These are phyloP conservation scores for Aphaenogaster floridana DNA, from an alignment of 1,140 invertebrate genomes.

Conservation along the genomic window DNA sequence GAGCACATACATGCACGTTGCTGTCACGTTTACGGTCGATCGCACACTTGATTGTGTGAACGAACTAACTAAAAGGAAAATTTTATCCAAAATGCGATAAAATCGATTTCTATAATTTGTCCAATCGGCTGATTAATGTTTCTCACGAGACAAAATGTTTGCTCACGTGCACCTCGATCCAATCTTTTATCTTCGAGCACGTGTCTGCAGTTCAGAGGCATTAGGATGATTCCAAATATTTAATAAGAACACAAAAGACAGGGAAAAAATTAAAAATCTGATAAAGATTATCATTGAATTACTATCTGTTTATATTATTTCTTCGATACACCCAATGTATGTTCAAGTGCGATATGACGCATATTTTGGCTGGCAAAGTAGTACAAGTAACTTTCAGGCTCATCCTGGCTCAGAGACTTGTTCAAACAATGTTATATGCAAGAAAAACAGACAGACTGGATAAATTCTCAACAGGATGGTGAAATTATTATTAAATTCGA, in stretches of 20 bases:
- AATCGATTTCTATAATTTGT: background rate
- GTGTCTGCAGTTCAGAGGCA: background rate
- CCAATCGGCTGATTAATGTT: background rate
- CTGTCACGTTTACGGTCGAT: background rate
- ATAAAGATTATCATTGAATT: constrained; percentile 12
- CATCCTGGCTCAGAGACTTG: background rate
- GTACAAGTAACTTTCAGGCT: constrained; percentile 7
- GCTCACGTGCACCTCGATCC: background rate
- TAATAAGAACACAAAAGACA: background rate
- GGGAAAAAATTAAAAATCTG: background rate
- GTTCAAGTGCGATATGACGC: background rate
- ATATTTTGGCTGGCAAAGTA: background rate
- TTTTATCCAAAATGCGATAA: background rate
- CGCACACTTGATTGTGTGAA: background rate
- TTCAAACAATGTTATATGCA: background rate
- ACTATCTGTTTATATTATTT: background rate
- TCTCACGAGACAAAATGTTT: background rate
- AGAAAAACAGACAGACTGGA: background rate
- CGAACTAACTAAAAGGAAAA: background rate
- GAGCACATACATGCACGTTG: background rate
- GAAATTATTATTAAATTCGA: background rate
- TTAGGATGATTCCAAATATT: background rate
- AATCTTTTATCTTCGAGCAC: background rate
- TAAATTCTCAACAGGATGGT: background rate
- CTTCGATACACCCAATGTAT: background rate